Evolutionary conservation across 2,888 invertebrate species (phyloP), one percentile per base, ranked within the genome.

Genomic region (Apamea anceps): DNA sequence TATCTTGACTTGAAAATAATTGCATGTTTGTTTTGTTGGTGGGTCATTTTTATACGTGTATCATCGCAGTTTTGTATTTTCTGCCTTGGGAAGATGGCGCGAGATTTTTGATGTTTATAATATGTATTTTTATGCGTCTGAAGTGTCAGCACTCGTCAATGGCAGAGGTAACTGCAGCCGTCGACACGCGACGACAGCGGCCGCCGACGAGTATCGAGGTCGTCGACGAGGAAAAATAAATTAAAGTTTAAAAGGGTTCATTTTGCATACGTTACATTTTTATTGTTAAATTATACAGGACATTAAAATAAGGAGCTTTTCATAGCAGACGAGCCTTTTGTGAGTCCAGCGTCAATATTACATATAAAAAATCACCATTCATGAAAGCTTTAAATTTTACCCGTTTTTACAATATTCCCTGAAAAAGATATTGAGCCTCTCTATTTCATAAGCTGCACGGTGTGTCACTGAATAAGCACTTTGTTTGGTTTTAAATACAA

Each of bases 311-410:
- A 70, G 13, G 5, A 63, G 25, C 4, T 62, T 77, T 25, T 21
- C 21, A 15, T 25, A 75, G 25, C 18, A 37, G 80, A 37, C 15
- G 6, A 72, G 6, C 72, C 25, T 57, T 80, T 65, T 80, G 37
- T 51, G 25, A 15, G 2, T 32, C 48, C 21, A 45, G 25, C 37
- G 10, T 42, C 18, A 6, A 45, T 51, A 57, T 54, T 54, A n/a
- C 15, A 70, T 32, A 32, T 32, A 32, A 32, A 80, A 70, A 62
- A 51, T 21, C 10, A 32, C 5, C 32, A n/a, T 63, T 45, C 63
- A 79, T 57, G 8, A 66, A 60, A 51, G n/a, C 51, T 51, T 80
- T 73, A 81, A 51, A 74, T 42, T 65, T 62, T n/a, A 25, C 2
- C 28, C 15, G 12, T 68, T 25, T 37, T 48, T 37, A 68, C 45